Base-by-base conservation (phyloP, 2,113 vertebrate genomes). In the Pimephales promelas region DNA sequence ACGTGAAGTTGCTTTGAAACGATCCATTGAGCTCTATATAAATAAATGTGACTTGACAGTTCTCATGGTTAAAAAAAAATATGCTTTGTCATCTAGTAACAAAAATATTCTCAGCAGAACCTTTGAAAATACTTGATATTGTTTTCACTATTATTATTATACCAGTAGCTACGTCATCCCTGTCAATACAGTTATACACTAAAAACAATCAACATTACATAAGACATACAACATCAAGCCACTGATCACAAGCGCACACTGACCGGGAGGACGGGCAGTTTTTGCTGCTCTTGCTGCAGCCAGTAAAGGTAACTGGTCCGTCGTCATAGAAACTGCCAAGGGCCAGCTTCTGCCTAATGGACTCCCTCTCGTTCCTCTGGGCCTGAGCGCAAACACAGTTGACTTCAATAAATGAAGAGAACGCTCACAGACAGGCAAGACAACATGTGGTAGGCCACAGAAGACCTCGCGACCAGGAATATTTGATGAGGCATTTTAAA, bases 321-420 rank as follows among this genome's bases (percentile, higher is more conserved):
- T 99, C 98, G 84, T 99, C 98, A 89, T 98, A 98, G 95, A 98
- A 99, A 95, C 97, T 98, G 89, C 98, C 97, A 76, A 99, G 94
- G 22, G 98, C 98, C 94, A 99, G 93, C 94, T 99, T 99, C 95
- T 99, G 97, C 92, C 98, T 93, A 94, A 99, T 99, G 88, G 95
- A 99, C 92, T 99, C 98, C 34, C 98, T 95, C 90, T 99, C 98
- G 91, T 98, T 99, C 92, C 97, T 97, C 93, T 99, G 98, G 89
- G 98, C 98, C 98, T 99, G 92, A 16, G 57, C 10, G 84, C 47
- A 85, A 56, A 82, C 40, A 71, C 31, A 90, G 3, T 49, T 14
- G 10, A 72, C 10, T 61, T 71, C 31, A 56, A 61, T 82, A 52
- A 56, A 64, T 56, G 36, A 86, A 59, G 22, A 74, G 78, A 71